A percentile compares a stretch with the other conserved stretches of the same genome.
Conservation (phyloP, 2,888 invertebrate species). For the Pheosia tremula region DNA sequence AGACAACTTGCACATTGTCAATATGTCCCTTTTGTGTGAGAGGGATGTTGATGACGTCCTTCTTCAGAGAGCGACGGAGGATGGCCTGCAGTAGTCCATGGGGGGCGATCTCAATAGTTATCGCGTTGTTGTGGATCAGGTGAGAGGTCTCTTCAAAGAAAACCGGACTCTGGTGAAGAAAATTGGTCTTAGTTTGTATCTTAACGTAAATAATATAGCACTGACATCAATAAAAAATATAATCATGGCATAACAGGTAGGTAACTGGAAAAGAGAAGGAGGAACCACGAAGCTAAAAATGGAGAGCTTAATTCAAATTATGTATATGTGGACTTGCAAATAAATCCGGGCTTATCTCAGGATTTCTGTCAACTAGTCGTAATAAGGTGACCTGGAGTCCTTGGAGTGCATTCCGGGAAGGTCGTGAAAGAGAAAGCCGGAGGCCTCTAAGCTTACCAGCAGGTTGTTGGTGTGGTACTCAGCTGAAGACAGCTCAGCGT, state of each 20-base stretch:
- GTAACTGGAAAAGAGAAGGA: too few species aligned
- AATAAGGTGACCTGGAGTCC: too few species aligned
- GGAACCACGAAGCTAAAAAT: too few species aligned
- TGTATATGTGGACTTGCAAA: too few species aligned
- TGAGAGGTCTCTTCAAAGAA: conserved; percentile 92
- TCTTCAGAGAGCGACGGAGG: conserved; percentile 89
- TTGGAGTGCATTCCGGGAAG: too few species aligned
- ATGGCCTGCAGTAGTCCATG: conserved; percentile 96
- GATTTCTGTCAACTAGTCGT: too few species aligned
- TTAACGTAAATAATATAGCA: too few species aligned
- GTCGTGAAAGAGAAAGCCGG: too few species aligned
- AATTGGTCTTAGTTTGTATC: background rate
- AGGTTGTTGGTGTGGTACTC: conserved; percentile 96
- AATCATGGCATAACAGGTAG: too few species aligned
- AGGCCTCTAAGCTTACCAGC: conserved; percentile 71
- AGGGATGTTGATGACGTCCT: conserved; percentile 89
- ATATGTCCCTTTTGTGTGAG: conserved; percentile 89
- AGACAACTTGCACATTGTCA: conserved; percentile 86
- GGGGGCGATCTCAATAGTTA: conserved; percentile 95
- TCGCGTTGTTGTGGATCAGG: conserved; percentile 91
- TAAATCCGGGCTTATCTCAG: too few species aligned
- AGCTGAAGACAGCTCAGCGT: conserved; percentile 89
- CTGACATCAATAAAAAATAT: too few species aligned
- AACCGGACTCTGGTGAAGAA: conserved; percentile 82
- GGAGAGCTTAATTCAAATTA: too few species aligned